Evolutionary conservation across 1,140 invertebrate genomes (phyloP), one percentile per base, ranked within the genome.

Genomic region (Theocolax elegans): DNA sequence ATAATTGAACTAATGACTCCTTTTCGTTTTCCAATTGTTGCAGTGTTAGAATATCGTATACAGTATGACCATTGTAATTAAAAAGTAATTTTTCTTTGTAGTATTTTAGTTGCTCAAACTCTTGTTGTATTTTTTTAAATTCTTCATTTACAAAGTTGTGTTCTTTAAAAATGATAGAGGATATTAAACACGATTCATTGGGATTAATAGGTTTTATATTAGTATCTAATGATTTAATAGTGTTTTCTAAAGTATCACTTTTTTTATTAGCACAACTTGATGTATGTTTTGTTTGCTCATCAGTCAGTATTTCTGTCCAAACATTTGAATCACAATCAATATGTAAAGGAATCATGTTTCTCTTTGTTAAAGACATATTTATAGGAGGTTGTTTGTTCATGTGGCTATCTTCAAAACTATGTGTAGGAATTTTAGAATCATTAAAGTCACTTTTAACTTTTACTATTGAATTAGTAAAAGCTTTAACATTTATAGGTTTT

Each of bases 81-180:
- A 92, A 90, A 35, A 88, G 80, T 64, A 94, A 83, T 73, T 92
- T 88, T 74, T 90, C 88, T 80, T 90, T 92, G 74, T 89, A 87
- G 77, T 92, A 90, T 44, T 89, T 87, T 54, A 93, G 83, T 70
- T 91, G 89, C 3, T 90, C 90, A 64, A 94, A 87, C 83, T 94
- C 92, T 40, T 92, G 92, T 83, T 94, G 91, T 49, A 93, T 90
- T 79, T 90, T 91, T 29, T 92, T 88, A 83, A 92, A 93, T 81
- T 93, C 91, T 78, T 91, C 89, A 40, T 90, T 90, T 72, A 95
- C 88, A 79, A 91, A 88, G 76, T 94, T 94, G 80, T 97, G 95
- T 74, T 95, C 92, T 64, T 95, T 89, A 83, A 94, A 97, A 67
- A 97, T 93, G 65, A 90, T 83, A 76, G 92, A 88, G 38, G 94